Base-by-base conservation (phyloP, 2,113 vertebrate genomes). In the Bungarus multicinctus region DNA sequence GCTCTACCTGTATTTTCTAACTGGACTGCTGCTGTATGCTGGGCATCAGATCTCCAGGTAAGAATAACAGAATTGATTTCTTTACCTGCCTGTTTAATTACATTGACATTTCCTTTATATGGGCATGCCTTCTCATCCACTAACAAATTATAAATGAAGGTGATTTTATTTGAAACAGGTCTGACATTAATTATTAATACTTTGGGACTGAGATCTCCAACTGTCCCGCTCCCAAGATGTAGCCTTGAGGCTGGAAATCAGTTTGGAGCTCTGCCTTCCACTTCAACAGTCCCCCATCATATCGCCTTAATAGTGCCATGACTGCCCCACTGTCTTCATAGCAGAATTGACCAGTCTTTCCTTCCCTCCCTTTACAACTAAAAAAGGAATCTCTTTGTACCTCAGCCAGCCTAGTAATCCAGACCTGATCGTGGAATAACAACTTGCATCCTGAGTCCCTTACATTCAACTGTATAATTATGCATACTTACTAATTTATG, bases 31-130 rank as follows among this genome's bases (percentile, higher is more conserved):
- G 95, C 98, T 99, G 92, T 99, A 99, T 95, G 99, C 99, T 94
- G 99, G 99, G 94, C 99, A 99, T 97, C 99, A 99, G 97, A 98
- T 99, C 94, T 99, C 99, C 95, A 99, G 99, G 99, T 99, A 97
- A 97, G 97, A 90, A 91, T 69, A 58, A 91, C 92, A 64, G 53
- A 9, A 94, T 86, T 3, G 22, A 87, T 52, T 23, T 9, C 74
- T 90, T 90, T 27, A 81, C 20, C 34, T 81, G 7, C 34, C 74
- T 43, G 20, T 81, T 39, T 43, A 81, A 43, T 81, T 43, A 81
- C 20, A 22, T 81, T 43, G 34, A 81, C 34, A 43, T 43, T 43
- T 74, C 30, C 64, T 74, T 74, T 74, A 18, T 74, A n/a, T 34
- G 64, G 64, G 64, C 64, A n/a, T 74, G 34, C 34, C 34, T 39